These are phyloP conservation scores for Cephus spinipes DNA, from an alignment of 2,888 invertebrate species.

Conservation along the genomic window DNA sequence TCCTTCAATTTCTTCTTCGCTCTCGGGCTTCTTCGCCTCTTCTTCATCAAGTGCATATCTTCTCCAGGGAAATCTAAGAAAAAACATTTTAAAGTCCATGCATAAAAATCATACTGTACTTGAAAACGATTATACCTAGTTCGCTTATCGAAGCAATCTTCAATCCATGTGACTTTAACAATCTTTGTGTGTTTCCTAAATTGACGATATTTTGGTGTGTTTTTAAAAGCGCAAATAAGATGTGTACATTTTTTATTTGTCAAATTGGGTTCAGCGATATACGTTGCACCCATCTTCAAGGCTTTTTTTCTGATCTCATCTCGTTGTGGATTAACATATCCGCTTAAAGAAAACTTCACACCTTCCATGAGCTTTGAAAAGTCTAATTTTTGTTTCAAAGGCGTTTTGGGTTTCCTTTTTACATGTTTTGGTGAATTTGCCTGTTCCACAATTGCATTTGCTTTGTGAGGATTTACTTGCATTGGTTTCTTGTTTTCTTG, in stretches of 20 bases:
- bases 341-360: conserved; percentile 57
- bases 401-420: conserved; percentile 24
- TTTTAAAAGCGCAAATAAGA: conserved; percentile 61
- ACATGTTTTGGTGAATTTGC: not conserved
- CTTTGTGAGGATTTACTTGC: conserved; percentile 15
- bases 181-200: conserved; percentile 55
- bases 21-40: conserved; percentile 51
- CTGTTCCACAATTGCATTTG: not conserved
- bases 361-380: conserved; percentile 54
- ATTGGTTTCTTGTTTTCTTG: not conserved
- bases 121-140: conserved; percentile 44
- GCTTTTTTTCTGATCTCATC: conserved; percentile 60
- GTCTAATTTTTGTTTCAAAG: conserved; percentile 33
- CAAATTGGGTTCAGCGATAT: conserved; percentile 56
- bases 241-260: conserved; percentile 56
- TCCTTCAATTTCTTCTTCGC: conserved; percentile 59
- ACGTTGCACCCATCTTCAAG: conserved; percentile 59
- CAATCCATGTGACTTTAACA: conserved; percentile 56
- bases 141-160: conserved; percentile 56
- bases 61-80: conserved; percentile 60
- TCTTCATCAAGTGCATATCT: conserved; percentile 52
- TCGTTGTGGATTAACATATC: conserved; percentile 61
- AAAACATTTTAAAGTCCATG: not conserved
- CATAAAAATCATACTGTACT: not conserved
- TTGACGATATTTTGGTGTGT: conserved; percentile 60